Evolutionary conservation across 2,888 invertebrate genomes (phyloP).

Genomic region (Eudasyphora cyanicolor): DNA sequence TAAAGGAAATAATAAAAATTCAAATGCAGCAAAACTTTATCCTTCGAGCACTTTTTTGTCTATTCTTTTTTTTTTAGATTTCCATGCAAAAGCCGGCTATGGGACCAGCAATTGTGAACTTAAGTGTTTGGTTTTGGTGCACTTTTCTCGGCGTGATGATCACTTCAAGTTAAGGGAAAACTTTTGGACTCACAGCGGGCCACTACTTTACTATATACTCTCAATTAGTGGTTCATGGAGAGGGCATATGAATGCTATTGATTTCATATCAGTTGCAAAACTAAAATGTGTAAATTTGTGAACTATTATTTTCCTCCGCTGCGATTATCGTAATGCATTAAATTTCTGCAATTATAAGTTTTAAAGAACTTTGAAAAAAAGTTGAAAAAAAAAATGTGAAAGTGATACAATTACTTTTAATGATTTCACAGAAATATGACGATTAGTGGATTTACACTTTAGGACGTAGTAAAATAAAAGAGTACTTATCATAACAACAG

Average conservation of each 20-base stretch:
- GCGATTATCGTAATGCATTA: not conserved
- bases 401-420: too few species aligned
- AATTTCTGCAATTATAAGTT: slow-evolving; percentile 12
- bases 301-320: too few species aligned
- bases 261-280: not conserved
- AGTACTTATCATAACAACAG: too few species aligned
- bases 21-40: slow-evolving; percentile 53
- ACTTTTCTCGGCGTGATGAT: slow-evolving; percentile 32
- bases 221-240: not conserved
- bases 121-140: slow-evolving; percentile 41
- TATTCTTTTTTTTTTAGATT: not conserved
- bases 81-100: slow-evolving; percentile 13
- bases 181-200: not conserved
- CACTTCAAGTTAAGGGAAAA: slow-evolving; percentile 30
- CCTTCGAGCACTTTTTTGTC: not conserved
- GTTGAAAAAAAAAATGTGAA: too few species aligned
- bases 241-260: not conserved
- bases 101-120: not conserved
- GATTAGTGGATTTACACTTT: too few species aligned
- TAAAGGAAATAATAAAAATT: slow-evolving; percentile 47
- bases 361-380: not conserved
- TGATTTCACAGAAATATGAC: too few species aligned
- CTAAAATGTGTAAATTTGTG: slow-evolving; percentile 27
- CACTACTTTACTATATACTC: not conserved
- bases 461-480: too few species aligned